Conservation (phyloP, 2,888 invertebrate genomes). For the Agrotis exclamationis region DNA sequence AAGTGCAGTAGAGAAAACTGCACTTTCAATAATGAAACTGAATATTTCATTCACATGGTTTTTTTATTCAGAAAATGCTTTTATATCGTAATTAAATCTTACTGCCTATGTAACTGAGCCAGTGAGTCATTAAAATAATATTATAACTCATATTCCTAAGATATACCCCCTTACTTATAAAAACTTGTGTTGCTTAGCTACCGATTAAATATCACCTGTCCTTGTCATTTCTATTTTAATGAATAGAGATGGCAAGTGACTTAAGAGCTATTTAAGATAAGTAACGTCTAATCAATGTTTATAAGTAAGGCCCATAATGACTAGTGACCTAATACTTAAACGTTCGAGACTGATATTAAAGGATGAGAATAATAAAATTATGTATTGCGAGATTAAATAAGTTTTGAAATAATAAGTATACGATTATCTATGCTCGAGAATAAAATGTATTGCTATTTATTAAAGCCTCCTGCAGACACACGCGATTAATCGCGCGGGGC, state of each 20-base stretch:
- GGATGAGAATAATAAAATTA: background rate
- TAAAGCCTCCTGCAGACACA: no score
- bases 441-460: background rate
- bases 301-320: no score
- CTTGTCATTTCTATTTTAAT: no score
- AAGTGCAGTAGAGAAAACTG: background rate
- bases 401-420: background rate
- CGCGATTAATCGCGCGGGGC: no score
- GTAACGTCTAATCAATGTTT: no score
- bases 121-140: slow-evolving; percentile 15
- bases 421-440: background rate
- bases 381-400: slow-evolving; percentile 2
- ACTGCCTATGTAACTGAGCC: no score
- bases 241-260: no score
- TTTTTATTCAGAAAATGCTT: background rate
- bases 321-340: background rate
- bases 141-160: background rate
- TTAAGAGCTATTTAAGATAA: no score
- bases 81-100: background rate
- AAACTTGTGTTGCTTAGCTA: no score
- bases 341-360: slow-evolving; percentile 2
- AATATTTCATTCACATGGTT: slow-evolving; percentile 1
- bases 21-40: slow-evolving; percentile 4
- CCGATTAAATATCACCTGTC: no score
- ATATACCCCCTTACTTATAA: no score